phyloP scores from a whole-genome alignment of 2,113 vertebrate genomes.

The Phyllostomus hastatus region DNA sequence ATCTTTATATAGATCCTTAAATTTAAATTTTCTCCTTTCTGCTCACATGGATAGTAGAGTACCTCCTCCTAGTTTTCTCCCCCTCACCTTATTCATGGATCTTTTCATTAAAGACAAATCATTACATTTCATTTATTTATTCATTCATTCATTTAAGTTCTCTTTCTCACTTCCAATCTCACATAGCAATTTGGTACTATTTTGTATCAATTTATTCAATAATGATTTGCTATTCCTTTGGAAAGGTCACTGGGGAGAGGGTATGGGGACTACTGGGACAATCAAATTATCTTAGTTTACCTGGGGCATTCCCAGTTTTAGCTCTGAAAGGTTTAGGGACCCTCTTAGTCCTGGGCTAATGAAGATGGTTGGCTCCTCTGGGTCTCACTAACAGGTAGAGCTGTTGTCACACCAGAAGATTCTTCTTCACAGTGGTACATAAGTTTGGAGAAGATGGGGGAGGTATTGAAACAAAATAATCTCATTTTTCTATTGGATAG shows the following conservation, averaged over 20 bases:
- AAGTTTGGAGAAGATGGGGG: not conserved
- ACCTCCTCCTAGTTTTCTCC: not conserved
- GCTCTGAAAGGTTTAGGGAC: not conserved
- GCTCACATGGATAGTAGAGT: not conserved
- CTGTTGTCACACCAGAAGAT: not conserved
- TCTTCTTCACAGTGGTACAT: not conserved
- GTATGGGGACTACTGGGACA: not conserved
- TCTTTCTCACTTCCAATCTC: not conserved
- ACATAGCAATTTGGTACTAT: not conserved
- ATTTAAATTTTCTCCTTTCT: not conserved
- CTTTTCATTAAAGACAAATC: slow-evolving; percentile 7
- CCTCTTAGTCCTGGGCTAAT: not conserved
- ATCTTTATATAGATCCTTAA: not conserved
- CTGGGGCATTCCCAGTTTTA: not conserved
- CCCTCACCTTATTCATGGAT: not conserved
- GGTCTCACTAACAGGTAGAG: not conserved
- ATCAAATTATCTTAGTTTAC: not conserved
- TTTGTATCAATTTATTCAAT: not conserved
- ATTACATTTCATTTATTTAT: not conserved
- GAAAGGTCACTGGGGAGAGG: not conserved
- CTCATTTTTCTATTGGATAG: not conserved
- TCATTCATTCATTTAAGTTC: not conserved
- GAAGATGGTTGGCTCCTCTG: not conserved
- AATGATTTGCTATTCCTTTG: not conserved
- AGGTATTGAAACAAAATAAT: not conserved